Percentiles rank a stretch among this genome's conserved stretches.
Evolutionary conservation across 2,888 invertebrate species (phyloP).

Genomic region (Acanthosepion esculentum): DNA sequence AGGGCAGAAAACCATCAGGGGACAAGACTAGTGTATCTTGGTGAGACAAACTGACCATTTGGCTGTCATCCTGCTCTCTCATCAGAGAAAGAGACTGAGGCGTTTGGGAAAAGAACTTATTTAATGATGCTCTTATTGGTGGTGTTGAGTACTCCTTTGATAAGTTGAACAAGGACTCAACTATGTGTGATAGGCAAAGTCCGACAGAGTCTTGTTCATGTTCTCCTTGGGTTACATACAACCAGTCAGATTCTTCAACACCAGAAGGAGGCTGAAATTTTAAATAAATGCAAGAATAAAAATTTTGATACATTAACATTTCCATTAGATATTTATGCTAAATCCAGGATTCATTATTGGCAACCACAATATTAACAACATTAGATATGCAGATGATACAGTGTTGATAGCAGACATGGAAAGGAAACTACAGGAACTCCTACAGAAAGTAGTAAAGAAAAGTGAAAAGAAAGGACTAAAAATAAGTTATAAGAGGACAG

Average conservation of each 20-base stretch:
- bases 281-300: not conserved
- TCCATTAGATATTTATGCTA: no score
- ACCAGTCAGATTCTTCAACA: not conserved
- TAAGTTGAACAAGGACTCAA: conserved; percentile 4
- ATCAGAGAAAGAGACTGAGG: not conserved
- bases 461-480: no score
- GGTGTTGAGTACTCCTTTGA: not conserved
- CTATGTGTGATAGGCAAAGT: not conserved
- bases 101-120: not conserved
- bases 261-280: not conserved
- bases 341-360: no score
- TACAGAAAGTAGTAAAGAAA: no score
- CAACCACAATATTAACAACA: no score
- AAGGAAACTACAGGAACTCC: no score
- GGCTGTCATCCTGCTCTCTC: not conserved
- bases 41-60: not conserved
- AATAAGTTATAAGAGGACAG: no score
- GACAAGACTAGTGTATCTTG: not conserved
- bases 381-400: no score
- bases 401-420: no score
- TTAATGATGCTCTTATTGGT: not conserved
- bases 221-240: not conserved
- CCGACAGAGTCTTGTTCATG: not conserved
- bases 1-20: not conserved
- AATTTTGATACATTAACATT: not conserved